Conservation (phyloP, 1,140 invertebrate genomes). For the Drosophila pseudoobscura region DNA sequence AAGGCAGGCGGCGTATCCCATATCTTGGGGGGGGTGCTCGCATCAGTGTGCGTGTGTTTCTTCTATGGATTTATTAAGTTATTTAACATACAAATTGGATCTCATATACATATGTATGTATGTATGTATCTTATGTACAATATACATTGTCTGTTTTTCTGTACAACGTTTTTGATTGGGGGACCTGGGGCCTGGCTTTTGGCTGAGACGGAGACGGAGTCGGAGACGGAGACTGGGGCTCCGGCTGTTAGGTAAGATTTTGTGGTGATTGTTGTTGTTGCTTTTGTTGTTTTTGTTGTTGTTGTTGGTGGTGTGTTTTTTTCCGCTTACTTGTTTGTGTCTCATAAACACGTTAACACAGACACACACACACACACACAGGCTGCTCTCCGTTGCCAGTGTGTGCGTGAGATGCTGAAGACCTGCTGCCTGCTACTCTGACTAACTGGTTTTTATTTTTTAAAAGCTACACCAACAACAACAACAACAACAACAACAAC, state of each 20-base stretch:
- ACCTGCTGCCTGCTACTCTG: slow-evolving; percentile 52
- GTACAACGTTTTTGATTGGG: too few species aligned
- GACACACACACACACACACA: slow-evolving; percentile 49
- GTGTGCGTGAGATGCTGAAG: slow-evolving; percentile 68
- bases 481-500: slow-evolving; percentile 12
- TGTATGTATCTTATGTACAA: neutral
- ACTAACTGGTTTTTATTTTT: slow-evolving; percentile 73
- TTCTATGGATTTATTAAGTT: slow-evolving; percentile 15
- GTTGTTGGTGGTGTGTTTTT: slow-evolving; percentile 17
- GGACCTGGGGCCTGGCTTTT: slow-evolving; percentile 21
- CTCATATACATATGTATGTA: neutral
- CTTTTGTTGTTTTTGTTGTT: slow-evolving; percentile 30
- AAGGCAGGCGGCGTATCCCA: neutral
- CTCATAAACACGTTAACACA: slow-evolving; percentile 71
- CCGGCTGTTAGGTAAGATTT: slow-evolving; percentile 73
- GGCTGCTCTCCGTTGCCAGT: slow-evolving; percentile 6
- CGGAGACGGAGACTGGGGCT: neutral
- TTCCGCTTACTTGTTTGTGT: slow-evolving; percentile 42
- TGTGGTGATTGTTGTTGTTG: slow-evolving; percentile 42
- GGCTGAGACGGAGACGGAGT: slow-evolving; percentile 13
- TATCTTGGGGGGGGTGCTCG: neutral
- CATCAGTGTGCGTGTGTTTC: neutral
- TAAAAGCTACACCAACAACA: slow-evolving; percentile 28
- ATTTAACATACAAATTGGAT: slow-evolving; percentile 10
- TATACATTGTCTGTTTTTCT: too few species aligned